Evolutionary conservation across 2,888 invertebrate species (phyloP), one percentile per base, ranked within the genome.

Genomic region (Flexamia atlantica): DNA sequence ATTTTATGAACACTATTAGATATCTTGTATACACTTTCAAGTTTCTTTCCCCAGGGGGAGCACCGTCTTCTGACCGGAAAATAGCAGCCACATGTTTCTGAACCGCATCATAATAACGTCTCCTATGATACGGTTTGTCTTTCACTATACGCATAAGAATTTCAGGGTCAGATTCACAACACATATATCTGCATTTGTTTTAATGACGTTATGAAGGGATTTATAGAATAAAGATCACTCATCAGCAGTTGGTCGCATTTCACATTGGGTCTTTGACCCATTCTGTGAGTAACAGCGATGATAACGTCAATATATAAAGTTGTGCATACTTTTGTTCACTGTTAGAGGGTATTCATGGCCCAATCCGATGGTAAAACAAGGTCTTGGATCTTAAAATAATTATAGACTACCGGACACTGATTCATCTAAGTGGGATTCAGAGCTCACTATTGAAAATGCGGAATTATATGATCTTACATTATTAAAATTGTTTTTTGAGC

Each of bases 341-440:
- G 23, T 64, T 25, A 36, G 36, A 36, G 36, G 36, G 36, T 36
- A 64, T 64, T 64, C 7, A 64, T 5, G 23, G 28, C 25, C 28
- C 64, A 64, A 64, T 25, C 14, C 64, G 64, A 64, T 25, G 64
- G 64, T 64, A 23, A 64, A 64, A 64, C 4, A 9, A 20, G 36
- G 36, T 64, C 64, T 4, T 64, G 64, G 14, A 64, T 64, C 64
- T 64, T 28, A 64, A 64, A 20, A 28, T 64, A 4, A 25, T n/a
- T 20, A 64, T 20, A 64, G 23, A 25, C 64, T 25, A 25, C 23
- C 64, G 9, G 64, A 14, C 2, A 14, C 23, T 64, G 14, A 64
- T 25, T 25, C n/a, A 23, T 64, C 23, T 25, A 64, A 64, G 25
- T 14, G 23, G 7, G 14, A 25, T 9, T 36, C 36, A 36, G 36